Base-by-base conservation (phyloP, 1,140 invertebrate genomes). In the Bombus soroeensis region DNA sequence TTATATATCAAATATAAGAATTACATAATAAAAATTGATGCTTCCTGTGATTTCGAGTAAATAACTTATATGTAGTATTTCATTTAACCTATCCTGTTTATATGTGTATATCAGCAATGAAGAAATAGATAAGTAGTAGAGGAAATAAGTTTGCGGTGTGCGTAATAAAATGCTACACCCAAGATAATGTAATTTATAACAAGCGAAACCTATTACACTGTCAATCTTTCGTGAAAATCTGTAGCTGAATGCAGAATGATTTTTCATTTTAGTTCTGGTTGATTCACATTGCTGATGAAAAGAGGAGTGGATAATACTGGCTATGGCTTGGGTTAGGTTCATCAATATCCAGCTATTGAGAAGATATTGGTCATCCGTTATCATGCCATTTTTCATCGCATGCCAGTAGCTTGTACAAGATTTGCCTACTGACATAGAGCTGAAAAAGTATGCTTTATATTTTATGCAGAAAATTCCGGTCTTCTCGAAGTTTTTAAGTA, bases 361-460 rank as follows among this genome's bases (percentile, higher is more conserved):
- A n/a, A 59, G 75, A 62, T 75, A 75, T 75, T 75, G 74, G 74
- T 57, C 74, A 75, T 75, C 74, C 74, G 74, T 75, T 75, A 75
- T 77, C 75, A 34, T 62, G 25, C 75, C 75, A 77, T 77, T 77
- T 59, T 77, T 77, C 75, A 77, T 13, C n/a, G 57, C 25, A 32
- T 59, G 57, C 57, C 75, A 77, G 28, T 62, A 74, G 37, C 75
- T 77, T 25, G 57, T 41, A 15, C 53, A 62, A 77, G 57, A 62
- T 77, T 59, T 77, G 34, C 32, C 75, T 39, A 59, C 53, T 39
- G 75, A 57, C 57, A 62, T 5, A 18, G 25, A 62, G 25, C 13
- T 59, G 43, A 76, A 76, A 76, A 75, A 75, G 18, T 41, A 22
- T 22, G 9, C 10, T 70, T 39, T 68, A 68, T 34, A 39, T 39